Conservation (phyloP, 2,113 vertebrate species). For the Dunckerocampus dactyliophorus region DNA sequence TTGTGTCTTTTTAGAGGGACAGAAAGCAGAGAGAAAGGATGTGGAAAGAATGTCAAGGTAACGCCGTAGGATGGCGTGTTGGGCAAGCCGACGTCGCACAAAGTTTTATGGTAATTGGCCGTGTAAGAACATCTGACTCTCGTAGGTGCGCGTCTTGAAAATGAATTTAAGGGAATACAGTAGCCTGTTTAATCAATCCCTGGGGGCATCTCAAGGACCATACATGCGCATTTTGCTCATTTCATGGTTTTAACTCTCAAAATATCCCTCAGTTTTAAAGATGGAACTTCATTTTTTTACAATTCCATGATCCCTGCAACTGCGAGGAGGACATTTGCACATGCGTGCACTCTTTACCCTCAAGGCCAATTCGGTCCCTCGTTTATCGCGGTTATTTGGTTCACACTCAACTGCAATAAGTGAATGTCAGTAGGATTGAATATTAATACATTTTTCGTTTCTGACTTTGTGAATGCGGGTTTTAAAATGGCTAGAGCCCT, state of each 20-base stretch:
- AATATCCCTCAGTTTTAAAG: background rate
- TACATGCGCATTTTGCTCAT: too few species aligned
- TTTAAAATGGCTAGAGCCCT: too few species aligned
- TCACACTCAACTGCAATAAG: too few species aligned
- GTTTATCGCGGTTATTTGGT: too few species aligned
- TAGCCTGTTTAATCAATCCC: slow-evolving; percentile 39
- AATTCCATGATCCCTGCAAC: too few species aligned
- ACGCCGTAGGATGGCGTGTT: slow-evolving; percentile 27
- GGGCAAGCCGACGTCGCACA: slow-evolving; percentile 29
- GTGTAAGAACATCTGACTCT: slow-evolving; percentile 51
- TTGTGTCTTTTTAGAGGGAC: slow-evolving; percentile 49
- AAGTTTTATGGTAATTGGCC: slow-evolving; percentile 49
- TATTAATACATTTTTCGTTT: too few species aligned
- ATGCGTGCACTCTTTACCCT: too few species aligned
- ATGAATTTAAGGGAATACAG: slow-evolving; percentile 44
- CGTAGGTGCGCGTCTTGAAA: slow-evolving; percentile 31
- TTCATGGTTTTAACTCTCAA: too few species aligned
- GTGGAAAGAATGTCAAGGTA: slow-evolving; percentile 63
- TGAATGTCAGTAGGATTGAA: too few species aligned
- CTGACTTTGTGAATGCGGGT: background rate
- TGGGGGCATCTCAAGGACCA: background rate
- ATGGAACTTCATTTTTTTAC: background rate
- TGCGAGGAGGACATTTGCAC: too few species aligned
- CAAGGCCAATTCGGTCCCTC: too few species aligned
- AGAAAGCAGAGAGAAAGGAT: slow-evolving; percentile 41